Evolutionary conservation across 1,140 invertebrate species (phyloP), one percentile per base, ranked within the genome.

Genomic region (Drosophila rhopaloa): DNA sequence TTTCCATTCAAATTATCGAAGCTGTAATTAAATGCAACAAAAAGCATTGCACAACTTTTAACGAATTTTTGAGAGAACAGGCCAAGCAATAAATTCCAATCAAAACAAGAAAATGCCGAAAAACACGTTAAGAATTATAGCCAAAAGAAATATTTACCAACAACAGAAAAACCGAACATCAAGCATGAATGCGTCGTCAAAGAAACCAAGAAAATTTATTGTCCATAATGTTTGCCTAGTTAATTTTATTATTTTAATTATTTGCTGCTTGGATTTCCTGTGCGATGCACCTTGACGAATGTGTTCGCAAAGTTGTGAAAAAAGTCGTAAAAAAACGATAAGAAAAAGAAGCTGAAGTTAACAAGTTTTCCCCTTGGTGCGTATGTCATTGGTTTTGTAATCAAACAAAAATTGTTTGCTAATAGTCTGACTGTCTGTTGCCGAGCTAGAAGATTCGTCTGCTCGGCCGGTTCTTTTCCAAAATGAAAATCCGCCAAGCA

Each of bases 171-270:
- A 43, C 27, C 7, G 13, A 76, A 54, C 46, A 77, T 56, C 9
- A 73, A 55, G 35, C 59, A 63, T 75, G 55, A 54, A 56, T 67
- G 58, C 70, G 63, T 46, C 59, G 62, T 63, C 27, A 32, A 51
- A n/a, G 47, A 41, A 37, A 8, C 14, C 48, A 67, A 57, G 58
- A 43, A 77, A 84, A 73, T 77, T 60, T 82, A 63, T 65, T 81
- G 72, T 57, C 48, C 46, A 66, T 54, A 61, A 63, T 82, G 56
- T 70, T 81, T 81, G 73, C 56, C 63, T 81, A 44, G 79, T 81
- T 76, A 81, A 77, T 81, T 85, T 81, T 70, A 84, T 63, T 81
- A 86, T 85, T 86, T 85, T 85, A 78, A 85, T 85, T 81, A 81
- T 85, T 77, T 67, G 62, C 54, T 44, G 37, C 32, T 55, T 55